phyloP scores from a whole-genome alignment of 2,797 vertebrate genomes.

The Tinamus major region DNA sequence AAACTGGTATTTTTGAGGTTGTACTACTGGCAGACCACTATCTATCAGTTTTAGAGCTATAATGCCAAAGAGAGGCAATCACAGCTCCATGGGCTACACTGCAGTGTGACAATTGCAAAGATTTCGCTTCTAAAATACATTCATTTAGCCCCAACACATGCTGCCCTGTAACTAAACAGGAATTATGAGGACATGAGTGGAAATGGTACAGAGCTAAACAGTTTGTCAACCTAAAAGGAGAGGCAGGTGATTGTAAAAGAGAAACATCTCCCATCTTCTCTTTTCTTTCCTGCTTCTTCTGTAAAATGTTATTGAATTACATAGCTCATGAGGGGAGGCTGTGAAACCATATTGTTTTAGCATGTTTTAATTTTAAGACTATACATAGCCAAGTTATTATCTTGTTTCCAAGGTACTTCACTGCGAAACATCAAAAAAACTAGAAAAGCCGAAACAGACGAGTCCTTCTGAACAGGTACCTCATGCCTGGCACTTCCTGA shows the following conservation, averaged over 20 bases:
- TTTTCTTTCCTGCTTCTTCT: not conserved
- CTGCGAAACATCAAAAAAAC: not conserved
- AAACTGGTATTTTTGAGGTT: not conserved
- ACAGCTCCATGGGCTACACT: not conserved
- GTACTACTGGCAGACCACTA: not conserved
- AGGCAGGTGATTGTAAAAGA: not conserved
- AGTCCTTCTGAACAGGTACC: not conserved
- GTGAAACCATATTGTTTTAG: not conserved
- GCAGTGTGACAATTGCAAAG: not conserved
- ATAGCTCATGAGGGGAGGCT: not conserved
- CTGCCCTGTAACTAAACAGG: not conserved
- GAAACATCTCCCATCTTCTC: not conserved
- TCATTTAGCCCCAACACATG: not conserved
- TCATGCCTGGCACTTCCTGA: rapidly evolving
- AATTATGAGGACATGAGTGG: not conserved
- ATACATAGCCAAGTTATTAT: not conserved
- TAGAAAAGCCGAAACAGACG: not conserved
- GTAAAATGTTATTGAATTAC: not conserved
- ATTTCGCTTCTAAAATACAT: not conserved
- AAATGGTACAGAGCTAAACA: not conserved
- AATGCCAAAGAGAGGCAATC: not conserved
- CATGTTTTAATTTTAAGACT: not conserved
- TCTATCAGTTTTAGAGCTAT: conserved; percentile 14
- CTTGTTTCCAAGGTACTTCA: not conserved
- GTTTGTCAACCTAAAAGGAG: not conserved